phyloP scores from a whole-genome alignment of 2,888 invertebrate genomes.

The Caenorhabditis macrosperma region DNA sequence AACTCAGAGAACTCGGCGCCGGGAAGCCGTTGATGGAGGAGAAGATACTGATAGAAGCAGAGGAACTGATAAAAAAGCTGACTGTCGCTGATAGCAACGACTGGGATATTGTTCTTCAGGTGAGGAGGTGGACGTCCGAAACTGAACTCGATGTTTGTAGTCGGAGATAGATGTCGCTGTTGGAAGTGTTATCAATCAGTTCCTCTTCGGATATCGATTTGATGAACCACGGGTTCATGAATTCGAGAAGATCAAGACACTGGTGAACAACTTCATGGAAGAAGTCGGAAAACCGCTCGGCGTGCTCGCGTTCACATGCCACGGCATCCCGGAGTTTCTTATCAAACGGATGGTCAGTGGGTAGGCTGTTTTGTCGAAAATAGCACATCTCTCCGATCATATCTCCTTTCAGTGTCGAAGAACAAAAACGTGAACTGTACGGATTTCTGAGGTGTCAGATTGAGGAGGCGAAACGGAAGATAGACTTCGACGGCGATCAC shows the following conservation, averaged over 20 bases:
- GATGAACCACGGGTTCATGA: conserved; percentile 39
- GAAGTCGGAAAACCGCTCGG: conserved; percentile 48
- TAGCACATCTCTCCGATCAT: background rate
- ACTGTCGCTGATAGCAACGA: background rate
- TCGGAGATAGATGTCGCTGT: conserved; percentile 40
- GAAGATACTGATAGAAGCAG: conserved; percentile 43
- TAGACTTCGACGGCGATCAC: conserved; percentile 42
- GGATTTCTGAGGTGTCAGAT: conserved; percentile 34
- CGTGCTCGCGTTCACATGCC: conserved; percentile 45
- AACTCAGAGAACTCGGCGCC: conserved; percentile 55
- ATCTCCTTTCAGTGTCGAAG: conserved; percentile 29
- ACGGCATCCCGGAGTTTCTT: conserved; percentile 36
- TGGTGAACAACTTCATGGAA: conserved; percentile 45
- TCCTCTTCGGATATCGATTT: conserved; percentile 49
- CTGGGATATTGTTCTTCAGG: conserved; percentile 34
- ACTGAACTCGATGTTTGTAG: background rate
- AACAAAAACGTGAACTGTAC: conserved; percentile 35
- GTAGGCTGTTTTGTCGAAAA: conserved; percentile 4
- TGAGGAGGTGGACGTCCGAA: background rate
- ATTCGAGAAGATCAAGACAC: conserved; percentile 29
- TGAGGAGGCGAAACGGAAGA: conserved; percentile 7
- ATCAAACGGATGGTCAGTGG: conserved; percentile 37
- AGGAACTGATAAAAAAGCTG: conserved; percentile 36
- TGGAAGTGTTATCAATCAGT: conserved; percentile 47
- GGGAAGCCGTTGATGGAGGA: conserved; percentile 57